Evolutionary conservation across 1,140 invertebrate species (phyloP).

Genomic region (Drosophila melanica): DNA sequence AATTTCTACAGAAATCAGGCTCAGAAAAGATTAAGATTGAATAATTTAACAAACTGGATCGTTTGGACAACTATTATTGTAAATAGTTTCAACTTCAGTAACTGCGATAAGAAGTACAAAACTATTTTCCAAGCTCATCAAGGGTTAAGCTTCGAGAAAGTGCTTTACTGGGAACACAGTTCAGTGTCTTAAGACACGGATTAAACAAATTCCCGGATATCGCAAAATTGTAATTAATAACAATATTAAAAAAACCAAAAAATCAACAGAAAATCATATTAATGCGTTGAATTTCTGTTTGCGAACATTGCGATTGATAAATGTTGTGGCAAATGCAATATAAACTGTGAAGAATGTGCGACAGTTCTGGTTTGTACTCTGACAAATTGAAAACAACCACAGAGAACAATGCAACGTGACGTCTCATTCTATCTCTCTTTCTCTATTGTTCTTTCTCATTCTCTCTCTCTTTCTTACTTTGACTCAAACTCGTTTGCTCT

Average conservation of each 20-base stretch:
- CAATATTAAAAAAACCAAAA: conserved; percentile 7
- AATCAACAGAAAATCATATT: conserved; percentile 36
- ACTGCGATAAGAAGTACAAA: not conserved
- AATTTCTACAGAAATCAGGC: no score
- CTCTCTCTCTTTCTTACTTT: not conserved
- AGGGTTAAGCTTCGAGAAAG: not conserved
- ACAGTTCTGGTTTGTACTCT: conserved; percentile 41
- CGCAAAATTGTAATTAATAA: conserved; percentile 19
- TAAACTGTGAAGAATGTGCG: conserved; percentile 38
- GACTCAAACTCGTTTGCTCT: not conserved
- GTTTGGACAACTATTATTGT: not conserved
- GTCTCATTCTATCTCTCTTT: conserved; percentile 7
- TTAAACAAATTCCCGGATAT: not conserved
- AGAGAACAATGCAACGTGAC: conserved; percentile 29
- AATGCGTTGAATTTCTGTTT: conserved; percentile 26
- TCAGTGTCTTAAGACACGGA: not conserved
- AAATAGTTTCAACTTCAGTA: not conserved
- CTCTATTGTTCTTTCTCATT: not conserved
- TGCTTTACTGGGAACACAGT: not conserved
- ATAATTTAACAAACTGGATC: no score
- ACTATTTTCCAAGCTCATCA: not conserved
- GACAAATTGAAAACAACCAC: conserved; percentile 50
- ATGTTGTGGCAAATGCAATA: conserved; percentile 38
- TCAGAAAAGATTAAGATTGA: no score
- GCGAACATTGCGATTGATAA: conserved; percentile 26